Percentiles rank a stretch among this genome's conserved stretches.
phyloP scores from a whole-genome alignment of 2,888 invertebrate genomes.

The Oligia fasciuncula region DNA sequence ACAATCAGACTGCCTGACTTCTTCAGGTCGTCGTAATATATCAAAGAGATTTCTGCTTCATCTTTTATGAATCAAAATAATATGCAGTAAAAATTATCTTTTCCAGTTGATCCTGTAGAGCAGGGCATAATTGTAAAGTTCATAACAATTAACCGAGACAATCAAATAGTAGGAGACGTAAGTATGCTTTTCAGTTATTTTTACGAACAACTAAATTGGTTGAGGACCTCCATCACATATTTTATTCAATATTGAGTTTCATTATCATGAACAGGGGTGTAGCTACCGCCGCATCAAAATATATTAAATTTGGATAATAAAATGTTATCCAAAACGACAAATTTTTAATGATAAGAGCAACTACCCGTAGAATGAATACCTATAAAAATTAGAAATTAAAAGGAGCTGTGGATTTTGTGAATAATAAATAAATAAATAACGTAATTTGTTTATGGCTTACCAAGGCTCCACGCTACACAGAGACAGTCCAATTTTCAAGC shows the following conservation, averaged over 20 bases:
- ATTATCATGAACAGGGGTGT: not conserved
- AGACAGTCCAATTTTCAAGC: not conserved
- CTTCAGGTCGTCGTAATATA: not conserved
- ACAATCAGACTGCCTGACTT: not conserved
- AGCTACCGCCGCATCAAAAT: not conserved
- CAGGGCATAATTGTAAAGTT: conserved; percentile 82
- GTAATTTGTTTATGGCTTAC: not conserved
- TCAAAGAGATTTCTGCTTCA: not conserved
- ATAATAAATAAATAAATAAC: not conserved
- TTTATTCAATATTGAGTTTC: not conserved
- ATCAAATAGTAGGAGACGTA: conserved; percentile 85
- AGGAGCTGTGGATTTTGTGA: no score
- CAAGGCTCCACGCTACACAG: no score
- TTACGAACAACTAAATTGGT: conserved; percentile 1
- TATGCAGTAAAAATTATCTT: conserved; percentile 6
- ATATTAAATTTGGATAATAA: no score
- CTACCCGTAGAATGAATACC: not conserved
- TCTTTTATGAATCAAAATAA: not conserved
- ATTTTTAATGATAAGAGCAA: not conserved
- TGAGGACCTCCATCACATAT: not conserved
- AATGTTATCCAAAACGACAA: not conserved
- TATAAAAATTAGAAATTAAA: not conserved
- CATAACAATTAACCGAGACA: conserved; percentile 82
- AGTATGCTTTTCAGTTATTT: conserved; percentile 64
- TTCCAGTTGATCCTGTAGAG: conserved; percentile 85